phyloP scores from a whole-genome alignment of 2,888 invertebrate genomes.

The Macropis europaea region DNA sequence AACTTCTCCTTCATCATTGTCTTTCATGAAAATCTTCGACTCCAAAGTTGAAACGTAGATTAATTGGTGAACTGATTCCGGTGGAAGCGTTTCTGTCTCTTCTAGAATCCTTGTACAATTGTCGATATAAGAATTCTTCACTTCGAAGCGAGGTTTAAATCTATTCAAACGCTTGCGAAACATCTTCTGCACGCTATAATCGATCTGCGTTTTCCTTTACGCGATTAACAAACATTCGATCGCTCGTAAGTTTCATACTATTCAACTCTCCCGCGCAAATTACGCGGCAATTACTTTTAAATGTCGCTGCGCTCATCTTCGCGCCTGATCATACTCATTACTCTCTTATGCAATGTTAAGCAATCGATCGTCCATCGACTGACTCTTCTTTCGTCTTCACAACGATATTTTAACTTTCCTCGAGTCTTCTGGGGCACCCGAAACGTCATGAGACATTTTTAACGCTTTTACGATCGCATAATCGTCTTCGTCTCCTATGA shows the following conservation, averaged over 20 bases:
- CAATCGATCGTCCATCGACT: not conserved
- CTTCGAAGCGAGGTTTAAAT: not conserved
- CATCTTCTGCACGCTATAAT: not conserved
- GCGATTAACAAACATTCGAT: not conserved
- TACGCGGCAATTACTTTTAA: not conserved
- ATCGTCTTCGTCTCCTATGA: slow-evolving; percentile 16
- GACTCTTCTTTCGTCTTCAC: not conserved
- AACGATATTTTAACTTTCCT: not conserved
- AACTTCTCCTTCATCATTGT: slow-evolving; percentile 1
- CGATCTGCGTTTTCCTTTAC: slow-evolving; percentile 6
- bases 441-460: not conserved
- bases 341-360: not conserved
- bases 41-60: not conserved
- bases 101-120: slow-evolving; percentile 43
- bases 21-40: slow-evolving; percentile 13
- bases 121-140: slow-evolving; percentile 6
- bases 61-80: slow-evolving; percentile 60
- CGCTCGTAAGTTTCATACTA: not conserved
- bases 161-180: not conserved
- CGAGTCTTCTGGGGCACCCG: not conserved
- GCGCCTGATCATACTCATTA: not conserved
- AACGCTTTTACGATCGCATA: slow-evolving; percentile 11
- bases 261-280: not conserved
- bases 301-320: not conserved
- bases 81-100: slow-evolving; percentile 42